Evolutionary conservation across 2,797 vertebrate genomes (phyloP).

Genomic region (Nothura maculosa): DNA sequence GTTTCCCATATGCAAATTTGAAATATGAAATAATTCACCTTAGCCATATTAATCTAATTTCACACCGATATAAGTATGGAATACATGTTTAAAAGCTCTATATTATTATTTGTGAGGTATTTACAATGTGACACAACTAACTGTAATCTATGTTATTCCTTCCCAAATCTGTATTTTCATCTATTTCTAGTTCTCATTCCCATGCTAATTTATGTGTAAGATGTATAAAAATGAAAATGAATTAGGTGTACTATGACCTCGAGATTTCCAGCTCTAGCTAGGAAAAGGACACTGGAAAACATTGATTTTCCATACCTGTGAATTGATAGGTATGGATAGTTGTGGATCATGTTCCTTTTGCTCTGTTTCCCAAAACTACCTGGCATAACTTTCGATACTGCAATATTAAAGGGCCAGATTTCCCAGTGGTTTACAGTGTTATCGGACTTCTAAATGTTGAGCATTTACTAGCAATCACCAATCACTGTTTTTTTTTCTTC

Average conservation of each 20-base stretch:
- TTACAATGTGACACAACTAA: neutral
- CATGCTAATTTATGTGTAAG: neutral
- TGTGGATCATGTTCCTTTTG: neutral
- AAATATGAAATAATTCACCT: neutral
- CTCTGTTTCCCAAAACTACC: neutral
- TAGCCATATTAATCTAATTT: neutral
- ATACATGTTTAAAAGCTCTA: neutral
- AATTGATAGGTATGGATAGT: neutral
- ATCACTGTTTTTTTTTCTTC: neutral
- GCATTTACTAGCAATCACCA: neutral
- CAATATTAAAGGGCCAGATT: neutral
- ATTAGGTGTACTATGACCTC: neutral
- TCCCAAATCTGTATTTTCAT: conserved; percentile 2
- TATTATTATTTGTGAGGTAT: neutral
- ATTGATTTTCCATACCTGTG: neutral
- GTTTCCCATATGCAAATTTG: neutral
- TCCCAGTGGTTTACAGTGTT: neutral
- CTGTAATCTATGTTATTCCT: neutral
- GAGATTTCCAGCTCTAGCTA: neutral
- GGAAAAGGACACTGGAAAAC: neutral
- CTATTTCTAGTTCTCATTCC: neutral
- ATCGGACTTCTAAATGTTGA: neutral
- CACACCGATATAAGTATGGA: neutral
- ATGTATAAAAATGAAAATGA: neutral
- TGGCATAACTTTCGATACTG: neutral